Conservation (phyloP, 2,888 invertebrate species). For the Pyrgus malvae region DNA sequence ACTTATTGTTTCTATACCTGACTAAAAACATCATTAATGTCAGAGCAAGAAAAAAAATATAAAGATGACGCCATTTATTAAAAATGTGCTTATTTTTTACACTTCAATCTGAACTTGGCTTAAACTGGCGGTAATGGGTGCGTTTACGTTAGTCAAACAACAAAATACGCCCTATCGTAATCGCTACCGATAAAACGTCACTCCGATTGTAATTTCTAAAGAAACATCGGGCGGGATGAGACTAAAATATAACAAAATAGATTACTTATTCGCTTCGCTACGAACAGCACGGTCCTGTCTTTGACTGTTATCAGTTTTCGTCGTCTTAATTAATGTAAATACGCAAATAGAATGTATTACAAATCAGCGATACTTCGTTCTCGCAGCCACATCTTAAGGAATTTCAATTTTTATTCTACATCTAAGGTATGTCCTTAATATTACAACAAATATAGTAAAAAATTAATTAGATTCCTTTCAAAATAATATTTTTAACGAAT, state of each 20-base stretch:
- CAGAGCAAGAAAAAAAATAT: too few relatives aligned
- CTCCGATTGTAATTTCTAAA: slow-evolving; percentile 53
- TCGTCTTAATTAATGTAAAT: slow-evolving; percentile 36
- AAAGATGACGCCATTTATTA: too few relatives aligned
- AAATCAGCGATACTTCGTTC: slow-evolving; percentile 58
- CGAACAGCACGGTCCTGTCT: slow-evolving; percentile 46
- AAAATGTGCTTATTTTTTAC: too few relatives aligned
- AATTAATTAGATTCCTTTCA: too few relatives aligned
- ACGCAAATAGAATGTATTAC: slow-evolving; percentile 54
- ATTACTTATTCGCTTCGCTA: slow-evolving; percentile 49
- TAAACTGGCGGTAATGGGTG: too few relatives aligned
- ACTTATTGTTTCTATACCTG: too few relatives aligned
- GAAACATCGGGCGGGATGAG: slow-evolving; percentile 44
- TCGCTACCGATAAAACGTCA: slow-evolving; percentile 51
- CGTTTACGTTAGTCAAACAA: slow-evolving; percentile 8
- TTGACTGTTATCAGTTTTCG: slow-evolving; percentile 41
- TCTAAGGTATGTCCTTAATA: slow-evolving; percentile 54
- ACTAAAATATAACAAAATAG: slow-evolving; percentile 40
- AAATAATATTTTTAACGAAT: too few relatives aligned
- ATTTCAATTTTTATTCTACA: slow-evolving; percentile 59
- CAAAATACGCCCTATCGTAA: slow-evolving; percentile 42
- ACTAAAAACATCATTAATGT: too few relatives aligned
- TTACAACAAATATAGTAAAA: not conserved
- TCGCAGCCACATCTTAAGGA: slow-evolving; percentile 52
- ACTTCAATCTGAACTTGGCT: too few relatives aligned